Conservation (phyloP, 35 echinoderm and acorn worm species). For the Apostichopus californicus region DNA sequence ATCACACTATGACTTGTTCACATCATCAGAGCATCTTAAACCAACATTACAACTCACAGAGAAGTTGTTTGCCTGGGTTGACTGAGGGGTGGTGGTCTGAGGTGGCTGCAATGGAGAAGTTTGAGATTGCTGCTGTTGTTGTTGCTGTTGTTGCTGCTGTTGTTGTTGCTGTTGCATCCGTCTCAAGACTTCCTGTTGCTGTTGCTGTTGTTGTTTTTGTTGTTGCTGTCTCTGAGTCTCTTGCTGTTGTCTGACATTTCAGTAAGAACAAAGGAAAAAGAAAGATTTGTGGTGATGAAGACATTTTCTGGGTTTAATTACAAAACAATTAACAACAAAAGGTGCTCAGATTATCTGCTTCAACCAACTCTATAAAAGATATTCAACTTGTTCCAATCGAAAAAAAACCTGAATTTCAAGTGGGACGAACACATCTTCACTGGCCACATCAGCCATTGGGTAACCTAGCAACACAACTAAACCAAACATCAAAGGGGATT, state of each 20-base stretch:
- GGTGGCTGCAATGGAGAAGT: conserved; percentile 13
- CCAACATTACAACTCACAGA: not conserved
- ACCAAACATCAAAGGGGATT: not conserved
- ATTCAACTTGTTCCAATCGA: not conserved
- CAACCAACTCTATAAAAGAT: not conserved
- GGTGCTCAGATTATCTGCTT: too few relatives aligned
- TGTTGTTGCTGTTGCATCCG: conserved; percentile 85
- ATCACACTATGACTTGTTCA: not conserved
- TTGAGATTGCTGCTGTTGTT: not conserved
- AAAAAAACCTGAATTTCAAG: not conserved
- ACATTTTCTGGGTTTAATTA: too few relatives aligned
- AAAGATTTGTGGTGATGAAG: not conserved
- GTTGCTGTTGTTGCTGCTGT: conserved; percentile 54
- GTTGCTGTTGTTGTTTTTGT: conserved; percentile 75
- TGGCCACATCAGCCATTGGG: too few relatives aligned
- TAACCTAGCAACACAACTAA: too few relatives aligned
- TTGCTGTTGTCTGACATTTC: conserved; percentile 60
- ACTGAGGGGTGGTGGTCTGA: conserved; percentile 35
- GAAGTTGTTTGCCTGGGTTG: conserved; percentile 46
- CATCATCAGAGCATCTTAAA: not conserved
- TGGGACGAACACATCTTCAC: too few relatives aligned
- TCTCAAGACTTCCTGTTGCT: conserved; percentile 71
- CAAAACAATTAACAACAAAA: too few relatives aligned
- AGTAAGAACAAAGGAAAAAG: not conserved
- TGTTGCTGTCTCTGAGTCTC: conserved; percentile 85